Evolutionary conservation across 1,140 invertebrate species (phyloP).

Genomic region (Zelostemma sp.): DNA sequence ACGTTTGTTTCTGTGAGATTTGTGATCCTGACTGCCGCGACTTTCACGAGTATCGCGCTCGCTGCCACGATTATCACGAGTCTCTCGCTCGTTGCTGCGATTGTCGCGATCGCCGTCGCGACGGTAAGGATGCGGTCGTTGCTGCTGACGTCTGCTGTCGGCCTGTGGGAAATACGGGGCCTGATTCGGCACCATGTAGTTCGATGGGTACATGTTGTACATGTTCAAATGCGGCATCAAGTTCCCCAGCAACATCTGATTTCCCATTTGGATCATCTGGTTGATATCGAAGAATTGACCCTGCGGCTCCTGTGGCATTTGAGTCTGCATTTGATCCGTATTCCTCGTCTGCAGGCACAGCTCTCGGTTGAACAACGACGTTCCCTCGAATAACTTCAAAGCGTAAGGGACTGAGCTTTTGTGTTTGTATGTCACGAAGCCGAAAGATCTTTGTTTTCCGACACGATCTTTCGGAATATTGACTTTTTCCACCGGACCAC

Average conservation of each 20-base stretch:
- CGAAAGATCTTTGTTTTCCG: slow-evolving; percentile 77
- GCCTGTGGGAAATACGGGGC: slow-evolving; percentile 15
- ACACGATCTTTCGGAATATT: slow-evolving; percentile 80
- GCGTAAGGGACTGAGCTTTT: slow-evolving; percentile 80
- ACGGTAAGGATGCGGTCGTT: slow-evolving; percentile 52
- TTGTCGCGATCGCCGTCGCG: slow-evolving; percentile 28
- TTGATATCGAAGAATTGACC: slow-evolving; percentile 10
- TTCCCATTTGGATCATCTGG: slow-evolving; percentile 46
- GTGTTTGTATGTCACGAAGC: slow-evolving; percentile 83
- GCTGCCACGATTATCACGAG: background rate
- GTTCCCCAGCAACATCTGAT: slow-evolving; percentile 57
- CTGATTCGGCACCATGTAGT: slow-evolving; percentile 28
- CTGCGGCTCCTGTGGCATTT: slow-evolving; percentile 13
- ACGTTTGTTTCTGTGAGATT: slow-evolving; percentile 26
- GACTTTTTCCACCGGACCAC: slow-evolving; percentile 82
- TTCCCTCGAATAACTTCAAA: slow-evolving; percentile 77
- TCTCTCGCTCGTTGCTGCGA: slow-evolving; percentile 18
- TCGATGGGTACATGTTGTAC: slow-evolving; percentile 31
- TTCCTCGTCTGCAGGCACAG: slow-evolving; percentile 66
- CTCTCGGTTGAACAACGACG: slow-evolving; percentile 70
- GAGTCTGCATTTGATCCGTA: slow-evolving; percentile 12
- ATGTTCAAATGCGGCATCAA: slow-evolving; percentile 24
- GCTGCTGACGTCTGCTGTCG: slow-evolving; percentile 42
- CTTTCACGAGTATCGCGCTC: no score
- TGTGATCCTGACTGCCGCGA: background rate